phyloP scores from a whole-genome alignment of 1,140 invertebrate species.

The Octopus bimaculoides region DNA sequence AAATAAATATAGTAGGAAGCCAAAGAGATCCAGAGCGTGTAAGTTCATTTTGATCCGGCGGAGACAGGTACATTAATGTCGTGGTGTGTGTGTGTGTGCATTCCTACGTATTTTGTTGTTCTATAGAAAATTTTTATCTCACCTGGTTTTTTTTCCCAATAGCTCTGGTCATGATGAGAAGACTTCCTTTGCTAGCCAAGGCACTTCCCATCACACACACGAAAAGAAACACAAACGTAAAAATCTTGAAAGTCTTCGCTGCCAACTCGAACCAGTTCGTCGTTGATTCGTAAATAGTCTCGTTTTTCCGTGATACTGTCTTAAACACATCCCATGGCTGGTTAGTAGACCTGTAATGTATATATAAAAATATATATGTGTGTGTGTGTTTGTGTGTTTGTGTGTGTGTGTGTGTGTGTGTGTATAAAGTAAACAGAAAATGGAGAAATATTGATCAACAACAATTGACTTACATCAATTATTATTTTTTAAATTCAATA shows the following conservation, averaged over 20 bases:
- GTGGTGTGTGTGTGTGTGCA: not conserved
- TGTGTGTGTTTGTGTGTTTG: not conserved
- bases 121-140: not conserved
- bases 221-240: conserved; percentile 33
- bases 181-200: conserved; percentile 30
- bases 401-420: too few species aligned
- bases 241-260: conserved; percentile 34
- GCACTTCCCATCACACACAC: conserved; percentile 29
- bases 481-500: too few species aligned
- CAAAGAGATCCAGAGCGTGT: too few species aligned
- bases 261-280: conserved; percentile 39
- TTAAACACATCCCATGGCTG: conserved; percentile 37
- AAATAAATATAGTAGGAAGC: too few species aligned
- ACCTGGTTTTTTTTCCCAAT: conserved; percentile 32
- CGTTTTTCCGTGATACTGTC: conserved; percentile 30
- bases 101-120: not conserved
- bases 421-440: too few species aligned
- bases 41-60: too few species aligned
- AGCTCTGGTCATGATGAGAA: conserved; percentile 34
- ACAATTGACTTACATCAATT: too few species aligned
- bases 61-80: too few species aligned
- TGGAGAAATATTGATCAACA: too few species aligned
- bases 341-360: conserved; percentile 17
- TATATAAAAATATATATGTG: not conserved
- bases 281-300: conserved; percentile 31